These are phyloP conservation scores for Archivesica marissinica DNA, from an alignment of 1,140 invertebrate genomes.

Conservation along the genomic window DNA sequence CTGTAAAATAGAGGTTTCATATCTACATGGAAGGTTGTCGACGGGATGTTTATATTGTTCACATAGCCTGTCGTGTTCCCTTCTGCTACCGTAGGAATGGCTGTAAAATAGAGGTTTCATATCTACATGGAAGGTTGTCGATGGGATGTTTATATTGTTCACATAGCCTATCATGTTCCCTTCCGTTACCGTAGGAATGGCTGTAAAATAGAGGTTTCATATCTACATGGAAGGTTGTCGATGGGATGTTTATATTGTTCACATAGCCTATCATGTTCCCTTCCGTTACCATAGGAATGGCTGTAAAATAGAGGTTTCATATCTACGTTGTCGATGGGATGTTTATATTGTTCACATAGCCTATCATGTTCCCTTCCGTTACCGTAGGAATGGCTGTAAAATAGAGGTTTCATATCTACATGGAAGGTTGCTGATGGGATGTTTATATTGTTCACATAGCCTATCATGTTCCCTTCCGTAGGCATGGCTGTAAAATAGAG, in stretches of 20 bases:
- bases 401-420: too few relatives aligned
- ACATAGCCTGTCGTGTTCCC: conserved; percentile 81
- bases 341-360: too few relatives aligned
- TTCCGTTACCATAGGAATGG: conserved; percentile 68
- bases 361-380: too few relatives aligned
- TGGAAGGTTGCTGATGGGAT: too few relatives aligned
- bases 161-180: conserved; percentile 81
- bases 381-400: too few relatives aligned
- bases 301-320: too few relatives aligned
- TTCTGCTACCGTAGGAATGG: conserved; percentile 68
- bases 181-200: conserved; percentile 68
- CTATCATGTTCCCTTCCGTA: too few relatives aligned
- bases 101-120: conserved; percentile 71
- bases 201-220: conserved; percentile 71
- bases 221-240: conserved; percentile 71
- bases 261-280: conserved; percentile 81
- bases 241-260: conserved; percentile 79
- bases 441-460: too few relatives aligned
- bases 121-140: conserved; percentile 71
- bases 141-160: conserved; percentile 79
- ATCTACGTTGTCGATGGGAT: too few relatives aligned
- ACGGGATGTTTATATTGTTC: conserved; percentile 79
- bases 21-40: conserved; percentile 71
- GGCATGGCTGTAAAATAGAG: too few relatives aligned
- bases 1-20: conserved; percentile 68